Evolutionary conservation across 2,797 vertebrate species (phyloP).

Genomic region (Mareca strepera): DNA sequence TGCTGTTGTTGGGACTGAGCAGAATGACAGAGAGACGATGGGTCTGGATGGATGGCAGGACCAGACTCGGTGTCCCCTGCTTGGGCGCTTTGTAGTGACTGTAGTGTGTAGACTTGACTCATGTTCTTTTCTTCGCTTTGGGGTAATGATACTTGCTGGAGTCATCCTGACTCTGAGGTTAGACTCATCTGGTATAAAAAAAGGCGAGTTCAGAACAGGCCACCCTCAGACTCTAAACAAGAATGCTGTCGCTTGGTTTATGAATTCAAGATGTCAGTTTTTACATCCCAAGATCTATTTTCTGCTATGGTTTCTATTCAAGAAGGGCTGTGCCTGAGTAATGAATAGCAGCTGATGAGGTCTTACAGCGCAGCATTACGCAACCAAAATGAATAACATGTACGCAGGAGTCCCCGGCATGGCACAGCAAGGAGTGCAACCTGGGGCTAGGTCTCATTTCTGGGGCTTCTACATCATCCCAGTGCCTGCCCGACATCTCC

Average conservation of each 20-base stretch:
- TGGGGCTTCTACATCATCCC: not conserved
- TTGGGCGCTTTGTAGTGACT: not conserved
- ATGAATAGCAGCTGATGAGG: slow-evolving; percentile 69
- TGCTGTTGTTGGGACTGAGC: not conserved
- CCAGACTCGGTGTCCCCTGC: not conserved
- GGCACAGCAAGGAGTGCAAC: not conserved
- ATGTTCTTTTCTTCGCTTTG: slow-evolving; percentile 17
- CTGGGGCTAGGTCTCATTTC: not conserved
- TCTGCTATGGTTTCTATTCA: slow-evolving; percentile 61
- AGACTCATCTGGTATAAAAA: slow-evolving; percentile 58
- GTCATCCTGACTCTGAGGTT: slow-evolving; percentile 66
- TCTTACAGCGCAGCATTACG: slow-evolving; percentile 31
- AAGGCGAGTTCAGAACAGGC: slow-evolving; percentile 56
- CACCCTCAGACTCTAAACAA: slow-evolving; percentile 66
- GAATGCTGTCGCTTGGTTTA: slow-evolving; percentile 54
- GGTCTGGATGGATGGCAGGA: not conserved
- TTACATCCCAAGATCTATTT: slow-evolving; percentile 66
- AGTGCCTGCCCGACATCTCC: not conserved
- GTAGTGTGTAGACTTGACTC: not conserved
- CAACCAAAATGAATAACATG: slow-evolving; percentile 12
- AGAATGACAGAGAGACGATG: not conserved
- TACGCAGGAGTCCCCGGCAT: not conserved
- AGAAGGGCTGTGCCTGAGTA: slow-evolving; percentile 58
- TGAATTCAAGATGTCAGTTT: slow-evolving; percentile 72
- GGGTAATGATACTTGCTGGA: slow-evolving; percentile 49